phyloP scores from a whole-genome alignment of 2,888 invertebrate genomes.

The Agrotis puta region DNA sequence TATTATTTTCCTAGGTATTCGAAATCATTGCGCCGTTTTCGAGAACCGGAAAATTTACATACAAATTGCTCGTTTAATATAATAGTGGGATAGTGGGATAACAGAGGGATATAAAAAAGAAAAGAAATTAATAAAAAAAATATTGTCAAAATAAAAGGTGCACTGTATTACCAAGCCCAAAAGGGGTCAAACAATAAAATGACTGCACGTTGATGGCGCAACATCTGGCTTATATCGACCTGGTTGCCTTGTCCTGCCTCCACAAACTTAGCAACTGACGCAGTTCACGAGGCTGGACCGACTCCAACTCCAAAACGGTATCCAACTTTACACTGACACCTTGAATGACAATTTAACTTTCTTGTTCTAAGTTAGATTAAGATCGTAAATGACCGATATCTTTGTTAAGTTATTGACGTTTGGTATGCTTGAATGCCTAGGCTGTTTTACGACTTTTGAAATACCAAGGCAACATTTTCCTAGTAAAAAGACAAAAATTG shows the following conservation, averaged over 20 bases:
- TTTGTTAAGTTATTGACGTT: conserved; percentile 8
- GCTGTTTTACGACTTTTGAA: neutral
- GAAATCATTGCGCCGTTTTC: too few relatives aligned
- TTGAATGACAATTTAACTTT: conserved; percentile 48
- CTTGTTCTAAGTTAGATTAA: conserved; percentile 27
- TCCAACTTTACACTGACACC: conserved; percentile 39
- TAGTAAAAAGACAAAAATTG: too few relatives aligned
- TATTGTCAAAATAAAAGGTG: too few relatives aligned
- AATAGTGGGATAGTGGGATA: too few relatives aligned
- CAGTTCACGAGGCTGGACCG: neutral
- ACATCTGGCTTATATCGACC: neutral
- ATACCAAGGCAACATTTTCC: conserved; percentile 2
- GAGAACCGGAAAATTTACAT: too few relatives aligned
- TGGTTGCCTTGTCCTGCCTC: neutral
- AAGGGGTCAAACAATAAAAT: neutral
- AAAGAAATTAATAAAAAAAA: too few relatives aligned
- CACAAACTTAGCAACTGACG: conserved; percentile 3
- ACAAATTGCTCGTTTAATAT: too few relatives aligned
- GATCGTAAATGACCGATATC: conserved; percentile 18
- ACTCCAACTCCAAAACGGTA: conserved; percentile 8
- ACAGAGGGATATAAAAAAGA: too few relatives aligned
- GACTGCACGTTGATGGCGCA: too few relatives aligned
- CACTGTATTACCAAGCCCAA: neutral
- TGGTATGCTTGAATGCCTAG: neutral
- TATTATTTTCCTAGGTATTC: too few relatives aligned